Conservation (phyloP, 2,797 vertebrate species). For the Pogoniulus pusillus region DNA sequence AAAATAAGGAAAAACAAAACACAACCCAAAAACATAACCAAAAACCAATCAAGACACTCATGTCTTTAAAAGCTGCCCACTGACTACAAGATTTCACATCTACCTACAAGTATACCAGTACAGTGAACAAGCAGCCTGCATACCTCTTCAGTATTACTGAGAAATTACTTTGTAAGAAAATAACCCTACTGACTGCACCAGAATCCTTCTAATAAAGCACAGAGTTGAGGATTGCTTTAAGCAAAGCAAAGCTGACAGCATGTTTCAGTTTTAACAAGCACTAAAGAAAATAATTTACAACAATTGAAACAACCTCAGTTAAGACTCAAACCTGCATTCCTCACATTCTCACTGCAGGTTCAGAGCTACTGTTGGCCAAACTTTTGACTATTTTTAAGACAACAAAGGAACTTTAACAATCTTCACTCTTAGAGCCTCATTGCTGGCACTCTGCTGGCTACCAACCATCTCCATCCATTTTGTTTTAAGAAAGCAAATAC, state of each 20-base stretch:
- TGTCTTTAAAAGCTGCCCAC: constrained; percentile 29
- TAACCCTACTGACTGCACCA: constrained; percentile 50
- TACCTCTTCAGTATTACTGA: constrained; percentile 16
- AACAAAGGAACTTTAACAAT: constrained; percentile 64
- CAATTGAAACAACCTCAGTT: constrained; percentile 54
- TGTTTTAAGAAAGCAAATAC: constrained; percentile 70
- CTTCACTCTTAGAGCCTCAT: constrained; percentile 62
- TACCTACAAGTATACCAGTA: constrained; percentile 30
- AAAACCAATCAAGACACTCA: constrained; percentile 44
- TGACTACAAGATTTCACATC: constrained; percentile 35
- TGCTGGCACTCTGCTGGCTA: constrained; percentile 69
- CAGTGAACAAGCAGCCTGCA: constrained; percentile 28
- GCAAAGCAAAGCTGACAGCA: constrained; percentile 40
- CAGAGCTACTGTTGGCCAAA: constrained; percentile 42
- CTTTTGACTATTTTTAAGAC: constrained; percentile 51
- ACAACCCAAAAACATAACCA: constrained; percentile 1
- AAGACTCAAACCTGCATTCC: constrained; percentile 61
- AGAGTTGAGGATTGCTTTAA: constrained; percentile 51
- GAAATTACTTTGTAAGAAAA: constrained; percentile 53
- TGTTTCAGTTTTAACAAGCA: constrained; percentile 24
- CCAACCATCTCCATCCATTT: constrained; percentile 68
- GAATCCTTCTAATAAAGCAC: constrained; percentile 57
- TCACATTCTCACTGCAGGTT: constrained; percentile 64
- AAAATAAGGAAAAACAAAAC: background rate
- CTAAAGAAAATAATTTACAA: constrained; percentile 48